Base-by-base conservation (phyloP, 2,113 vertebrate genomes). In the Raphicerus campestris region DNA sequence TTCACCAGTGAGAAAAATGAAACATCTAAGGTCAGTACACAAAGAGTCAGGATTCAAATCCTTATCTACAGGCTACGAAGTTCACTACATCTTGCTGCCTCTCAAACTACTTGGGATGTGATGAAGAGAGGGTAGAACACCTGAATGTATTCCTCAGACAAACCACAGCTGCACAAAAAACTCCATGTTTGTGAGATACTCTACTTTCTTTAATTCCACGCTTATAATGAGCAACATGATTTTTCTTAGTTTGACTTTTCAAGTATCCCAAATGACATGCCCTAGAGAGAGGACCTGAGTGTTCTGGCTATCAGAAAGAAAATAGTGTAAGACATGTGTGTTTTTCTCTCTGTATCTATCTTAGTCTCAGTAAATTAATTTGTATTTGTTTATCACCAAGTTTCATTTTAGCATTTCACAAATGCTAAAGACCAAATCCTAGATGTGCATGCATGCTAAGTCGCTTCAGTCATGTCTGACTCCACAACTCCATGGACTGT, bases 341-440 rank as follows among this genome's bases (percentile, higher is more conserved):
- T 30, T 77, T 85, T 73, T 89, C 45, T 89, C 47, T 95, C 9
- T 95, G 13, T 49, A 56, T 83, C 45, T 90, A 75, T 28, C 28
- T 95, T 73, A 95, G 70, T 75, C 30, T 82, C 73, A 66, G 47
- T 77, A 92, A 70, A 89, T 63, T 82, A 87, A 87, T 82, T 75
- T 87, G 30, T 73, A 60, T 51, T 77, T 85, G 28, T 61, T 81
- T 87, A n/a, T 55, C 39, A 82, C 19, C 60, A 91, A 93, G 56
- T 39, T 90, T 93, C 61, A 61, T 82, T 82, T 75, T 7, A 87
- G 58, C 70, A 80, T 81, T 95, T 90, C 66, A 88, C 35, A 94
- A 89, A 94, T 80, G 22, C 66, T 94, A 26, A 83, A 35, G 28
- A 89, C 78, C 89, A 92, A 89, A 94, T 94, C 85, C 73, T 75